Conservation (phyloP, 92 coral and sea anemone genomes). For the Micromussa lordhowensis region DNA sequence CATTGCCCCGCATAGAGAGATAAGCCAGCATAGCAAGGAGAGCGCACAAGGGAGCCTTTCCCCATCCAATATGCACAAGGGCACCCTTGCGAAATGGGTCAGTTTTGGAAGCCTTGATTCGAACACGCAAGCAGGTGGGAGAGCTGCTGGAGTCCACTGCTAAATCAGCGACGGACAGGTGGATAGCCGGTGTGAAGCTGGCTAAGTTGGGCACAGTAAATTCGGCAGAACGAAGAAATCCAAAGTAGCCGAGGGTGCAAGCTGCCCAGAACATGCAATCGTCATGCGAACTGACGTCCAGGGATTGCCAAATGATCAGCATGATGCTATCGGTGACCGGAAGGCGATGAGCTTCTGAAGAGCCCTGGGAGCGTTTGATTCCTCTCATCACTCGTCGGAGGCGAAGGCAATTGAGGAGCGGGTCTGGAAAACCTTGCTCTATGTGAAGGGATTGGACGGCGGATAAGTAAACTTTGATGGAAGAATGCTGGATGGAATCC, state of each 20-base stretch:
- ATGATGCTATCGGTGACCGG: background rate
- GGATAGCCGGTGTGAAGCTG: background rate
- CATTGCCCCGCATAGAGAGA: background rate
- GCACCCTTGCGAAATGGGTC: conserved; percentile 32
- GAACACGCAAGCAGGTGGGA: background rate
- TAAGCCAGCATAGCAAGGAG: conserved; percentile 15
- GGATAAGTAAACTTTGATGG: background rate
- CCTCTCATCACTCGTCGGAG: background rate
- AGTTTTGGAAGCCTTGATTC: conserved; percentile 33
- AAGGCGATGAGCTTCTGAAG: background rate
- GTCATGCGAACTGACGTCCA: background rate
- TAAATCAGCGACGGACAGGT: background rate
- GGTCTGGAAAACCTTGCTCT: background rate
- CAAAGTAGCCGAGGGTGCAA: conserved; percentile 29
- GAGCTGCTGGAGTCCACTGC: background rate
- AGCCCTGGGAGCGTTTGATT: conserved; percentile 3
- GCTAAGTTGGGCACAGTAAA: background rate
- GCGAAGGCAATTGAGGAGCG: background rate
- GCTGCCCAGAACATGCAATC: conserved; percentile 35
- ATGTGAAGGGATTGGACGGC: background rate
- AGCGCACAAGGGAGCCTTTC: conserved; percentile 14
- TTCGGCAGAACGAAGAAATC: background rate
- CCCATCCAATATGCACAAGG: background rate
- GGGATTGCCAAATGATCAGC: background rate
- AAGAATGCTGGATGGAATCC: too few relatives aligned